phyloP scores from a whole-genome alignment of 1,140 invertebrate species.

The Drosophila gunungcola region DNA sequence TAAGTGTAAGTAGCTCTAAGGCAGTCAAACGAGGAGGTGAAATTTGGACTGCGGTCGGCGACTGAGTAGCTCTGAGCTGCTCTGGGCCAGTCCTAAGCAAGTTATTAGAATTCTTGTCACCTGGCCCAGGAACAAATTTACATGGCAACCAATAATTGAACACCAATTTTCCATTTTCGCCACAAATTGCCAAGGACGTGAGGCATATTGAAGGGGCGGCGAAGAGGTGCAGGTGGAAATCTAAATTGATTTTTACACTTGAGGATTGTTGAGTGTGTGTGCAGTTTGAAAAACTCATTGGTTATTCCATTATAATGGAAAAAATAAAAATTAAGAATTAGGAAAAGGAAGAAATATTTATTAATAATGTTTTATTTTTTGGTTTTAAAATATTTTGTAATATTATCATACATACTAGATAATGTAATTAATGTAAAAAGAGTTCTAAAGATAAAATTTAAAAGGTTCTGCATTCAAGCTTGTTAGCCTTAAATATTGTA shows the following conservation, averaged over 20 bases:
- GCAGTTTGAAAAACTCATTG: constrained; percentile 1
- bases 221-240: constrained; percentile 20
- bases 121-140: constrained; percentile 65
- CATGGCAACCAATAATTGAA: constrained; percentile 79
- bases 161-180: constrained; percentile 81
- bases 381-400: too few relatives aligned
- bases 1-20: constrained; percentile 48
- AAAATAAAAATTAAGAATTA: too few relatives aligned
- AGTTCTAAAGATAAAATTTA: too few relatives aligned
- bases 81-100: constrained; percentile 49
- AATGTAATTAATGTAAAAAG: too few relatives aligned
- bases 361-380: too few relatives aligned
- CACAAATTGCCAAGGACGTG: constrained; percentile 77
- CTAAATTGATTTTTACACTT: constrained; percentile 76
- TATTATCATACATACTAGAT: too few relatives aligned
- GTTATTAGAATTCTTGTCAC: constrained; percentile 82
- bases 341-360: too few relatives aligned
- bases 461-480: too few relatives aligned
- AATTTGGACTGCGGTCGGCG: background rate
- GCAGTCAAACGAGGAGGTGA: background rate
- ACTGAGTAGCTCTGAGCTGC: background rate
- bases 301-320: background rate
- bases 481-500: too few relatives aligned
- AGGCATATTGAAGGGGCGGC: constrained; percentile 10
- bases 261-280: constrained; percentile 15